Base-by-base conservation (phyloP, 2,888 invertebrate genomes). In the Stictocephala bisonia region DNA sequence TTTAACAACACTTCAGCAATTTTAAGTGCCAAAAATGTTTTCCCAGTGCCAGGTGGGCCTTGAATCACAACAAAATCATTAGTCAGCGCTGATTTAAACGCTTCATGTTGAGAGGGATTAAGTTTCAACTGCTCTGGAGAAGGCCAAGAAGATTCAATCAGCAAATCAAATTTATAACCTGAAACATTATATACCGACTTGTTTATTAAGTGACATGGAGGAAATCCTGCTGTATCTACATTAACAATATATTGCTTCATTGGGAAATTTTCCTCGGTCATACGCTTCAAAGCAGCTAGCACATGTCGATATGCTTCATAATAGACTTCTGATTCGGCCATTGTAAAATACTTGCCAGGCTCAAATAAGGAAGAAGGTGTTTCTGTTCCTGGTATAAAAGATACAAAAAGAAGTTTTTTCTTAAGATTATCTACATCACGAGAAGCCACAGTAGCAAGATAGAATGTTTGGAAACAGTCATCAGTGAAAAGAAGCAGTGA, bases 11-110 rank as follows among this genome's bases (percentile, higher is more conserved):
- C 87, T 68, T 89, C 85, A 0, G 91, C 90, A 18, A 96, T 88
- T 86, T 92, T 90, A 31, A 93, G 84, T 0, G 94, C 94, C 74
- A 95, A 83, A 82, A 87, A 92, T 0, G 95, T 94, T 86, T 95
- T 95, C 0, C 95, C 95, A 0, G 95, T 95, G 1, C 95, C 95
- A 0, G 95, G 95, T 0, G 95, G 95, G 0, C 95, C 95, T 86
- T 95, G 95, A 74, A 95, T 92, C 0, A 94, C 86, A 0, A 89
- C 88, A 77, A 95, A 89, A 83, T 93, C 90, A 80, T 88, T 86
- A 0, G 88, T 90, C 1, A 95, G 80, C 0, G 93, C 92, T 29
- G 88, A 86, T 78, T 87, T 86, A 79, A 89, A 89, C 0, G 95
- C 94, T 41, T 83, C 81, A 74, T 86, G 83, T 83, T 95, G 95